phyloP scores from a whole-genome alignment of 2,888 invertebrate genomes.

The Pilophorus perplexus region DNA sequence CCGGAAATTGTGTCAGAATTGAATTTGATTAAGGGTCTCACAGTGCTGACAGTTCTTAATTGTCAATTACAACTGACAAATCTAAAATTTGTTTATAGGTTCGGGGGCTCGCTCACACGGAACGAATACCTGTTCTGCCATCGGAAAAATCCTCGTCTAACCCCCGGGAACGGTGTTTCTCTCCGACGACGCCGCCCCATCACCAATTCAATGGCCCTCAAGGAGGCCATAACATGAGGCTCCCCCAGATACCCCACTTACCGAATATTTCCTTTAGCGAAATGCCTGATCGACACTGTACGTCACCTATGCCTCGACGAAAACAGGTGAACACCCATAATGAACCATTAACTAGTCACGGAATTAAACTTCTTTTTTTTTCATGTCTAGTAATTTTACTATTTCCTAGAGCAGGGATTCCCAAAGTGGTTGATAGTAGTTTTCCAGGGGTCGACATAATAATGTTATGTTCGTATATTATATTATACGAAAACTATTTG shows the following conservation, averaged over 20 bases:
- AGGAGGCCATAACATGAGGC: slow-evolving; percentile 53
- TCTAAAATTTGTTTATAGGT: slow-evolving; percentile 54
- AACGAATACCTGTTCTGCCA: slow-evolving; percentile 53
- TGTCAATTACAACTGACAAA: too few relatives aligned
- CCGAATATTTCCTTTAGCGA: slow-evolving; percentile 56
- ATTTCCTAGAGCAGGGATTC: too few relatives aligned
- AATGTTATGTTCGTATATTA: too few relatives aligned
- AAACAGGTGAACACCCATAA: slow-evolving; percentile 60
- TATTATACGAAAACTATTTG: too few relatives aligned
- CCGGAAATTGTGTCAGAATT: too few relatives aligned
- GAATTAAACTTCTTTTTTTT: too few relatives aligned
- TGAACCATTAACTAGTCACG: not conserved
- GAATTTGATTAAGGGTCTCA: too few relatives aligned
- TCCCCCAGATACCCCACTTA: slow-evolving; percentile 54
- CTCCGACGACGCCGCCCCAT: slow-evolving; percentile 47
- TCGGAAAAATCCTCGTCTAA: slow-evolving; percentile 50
- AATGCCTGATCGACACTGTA: slow-evolving; percentile 56
- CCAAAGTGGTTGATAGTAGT: too few relatives aligned
- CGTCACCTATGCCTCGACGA: slow-evolving; percentile 77
- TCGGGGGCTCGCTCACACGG: slow-evolving; percentile 67
- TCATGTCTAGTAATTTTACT: too few relatives aligned
- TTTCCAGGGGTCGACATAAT: too few relatives aligned
- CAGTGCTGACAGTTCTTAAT: too few relatives aligned
- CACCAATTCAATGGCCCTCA: slow-evolving; percentile 43
- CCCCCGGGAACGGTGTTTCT: slow-evolving; percentile 38